Evolutionary conservation across 35 echinoderm and acorn worm species (phyloP).

Genomic region (Heliocidaris tuberculata): DNA sequence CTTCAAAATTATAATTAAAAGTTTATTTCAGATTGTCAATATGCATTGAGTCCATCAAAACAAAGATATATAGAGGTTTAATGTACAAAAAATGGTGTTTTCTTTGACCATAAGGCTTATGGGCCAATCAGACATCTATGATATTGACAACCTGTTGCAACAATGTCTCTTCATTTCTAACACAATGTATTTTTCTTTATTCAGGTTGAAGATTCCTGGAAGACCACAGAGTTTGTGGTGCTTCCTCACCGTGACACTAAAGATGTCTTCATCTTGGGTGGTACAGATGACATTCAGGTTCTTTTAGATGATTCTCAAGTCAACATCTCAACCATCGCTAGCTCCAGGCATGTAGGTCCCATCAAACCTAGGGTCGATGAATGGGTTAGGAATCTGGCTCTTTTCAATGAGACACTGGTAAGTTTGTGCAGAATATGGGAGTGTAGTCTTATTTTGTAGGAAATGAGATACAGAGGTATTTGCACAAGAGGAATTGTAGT

Average conservation of each 20-base stretch:
- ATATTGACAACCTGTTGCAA: background rate
- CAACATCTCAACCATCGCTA: slow-evolving; percentile 88
- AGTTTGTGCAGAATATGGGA: background rate
- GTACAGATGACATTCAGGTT: slow-evolving; percentile 99
- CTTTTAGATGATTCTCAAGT: slow-evolving; percentile 93
- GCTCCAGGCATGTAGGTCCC: slow-evolving; percentile 94
- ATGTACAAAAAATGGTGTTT: background rate
- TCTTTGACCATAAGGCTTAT: background rate
- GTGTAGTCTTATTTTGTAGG: background rate
- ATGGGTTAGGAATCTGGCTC: slow-evolving; percentile 88
- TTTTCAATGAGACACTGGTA: slow-evolving; percentile 89
- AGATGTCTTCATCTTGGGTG: slow-evolving; percentile 96
- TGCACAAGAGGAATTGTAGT: background rate
- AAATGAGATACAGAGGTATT: no score
- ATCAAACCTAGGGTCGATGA: slow-evolving; percentile 96
- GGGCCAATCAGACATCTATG: background rate
- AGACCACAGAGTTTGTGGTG: slow-evolving; percentile 96
- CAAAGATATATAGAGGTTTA: background rate
- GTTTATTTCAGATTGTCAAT: background rate
- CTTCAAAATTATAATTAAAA: background rate
- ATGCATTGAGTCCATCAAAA: background rate
- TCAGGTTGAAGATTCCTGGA: slow-evolving; percentile 99
- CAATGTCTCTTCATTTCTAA: background rate
- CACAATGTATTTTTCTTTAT: background rate
- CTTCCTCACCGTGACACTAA: slow-evolving; percentile 95